Conservation (phyloP, 2,888 invertebrate species). For the Phymatocera aterrima region DNA sequence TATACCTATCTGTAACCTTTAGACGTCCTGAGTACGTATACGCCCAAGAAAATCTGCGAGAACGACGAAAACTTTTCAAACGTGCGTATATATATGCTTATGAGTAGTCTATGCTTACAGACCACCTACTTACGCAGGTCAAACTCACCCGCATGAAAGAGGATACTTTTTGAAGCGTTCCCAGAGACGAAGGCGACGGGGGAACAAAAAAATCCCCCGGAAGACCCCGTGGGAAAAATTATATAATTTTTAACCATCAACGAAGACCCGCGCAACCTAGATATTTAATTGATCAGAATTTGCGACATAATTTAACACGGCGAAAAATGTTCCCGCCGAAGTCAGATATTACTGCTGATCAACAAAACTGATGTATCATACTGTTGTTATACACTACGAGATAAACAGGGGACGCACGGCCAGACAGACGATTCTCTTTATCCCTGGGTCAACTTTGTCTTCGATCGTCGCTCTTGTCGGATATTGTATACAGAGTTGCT, state of each 20-base stretch:
- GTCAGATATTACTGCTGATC: too few relatives aligned
- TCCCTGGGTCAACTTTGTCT: neutral
- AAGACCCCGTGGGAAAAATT: too few relatives aligned
- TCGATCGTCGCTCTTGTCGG: neutral
- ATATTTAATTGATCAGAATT: too few relatives aligned
- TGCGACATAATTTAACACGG: too few relatives aligned
- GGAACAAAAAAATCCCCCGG: too few relatives aligned
- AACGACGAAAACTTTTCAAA: neutral
- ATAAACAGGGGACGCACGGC: neutral
- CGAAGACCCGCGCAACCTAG: too few relatives aligned
- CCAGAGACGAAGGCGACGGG: neutral
- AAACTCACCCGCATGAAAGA: conserved; percentile 40
- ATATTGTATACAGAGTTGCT: conserved; percentile 30
- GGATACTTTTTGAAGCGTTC: conserved; percentile 25
- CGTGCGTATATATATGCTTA: neutral
- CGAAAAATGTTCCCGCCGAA: too few relatives aligned
- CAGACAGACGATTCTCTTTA: neutral
- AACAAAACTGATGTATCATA: too few relatives aligned
- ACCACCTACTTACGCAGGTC: conserved; percentile 1
- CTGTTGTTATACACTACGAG: neutral
- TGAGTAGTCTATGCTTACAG: too few relatives aligned
- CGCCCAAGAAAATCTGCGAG: too few relatives aligned
- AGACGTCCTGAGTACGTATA: too few relatives aligned
- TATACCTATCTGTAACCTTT: neutral
- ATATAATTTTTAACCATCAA: neutral